These are phyloP conservation scores for Leucania comma DNA, from an alignment of 2,888 invertebrate species.

Conservation along the genomic window DNA sequence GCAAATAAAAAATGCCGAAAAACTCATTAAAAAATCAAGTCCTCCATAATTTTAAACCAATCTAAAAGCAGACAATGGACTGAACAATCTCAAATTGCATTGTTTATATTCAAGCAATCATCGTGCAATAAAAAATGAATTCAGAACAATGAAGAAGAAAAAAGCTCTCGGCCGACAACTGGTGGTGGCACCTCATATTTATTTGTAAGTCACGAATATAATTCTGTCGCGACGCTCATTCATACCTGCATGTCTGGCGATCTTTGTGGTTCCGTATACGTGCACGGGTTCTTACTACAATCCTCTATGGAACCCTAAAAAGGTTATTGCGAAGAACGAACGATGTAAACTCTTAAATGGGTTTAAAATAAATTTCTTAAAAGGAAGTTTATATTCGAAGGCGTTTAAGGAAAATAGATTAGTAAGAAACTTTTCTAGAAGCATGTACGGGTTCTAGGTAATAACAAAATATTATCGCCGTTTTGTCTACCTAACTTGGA, in stretches of 20 bases:
- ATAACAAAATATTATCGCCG: background rate
- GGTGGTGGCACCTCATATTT: conserved; percentile 50
- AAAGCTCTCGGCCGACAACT: conserved; percentile 30
- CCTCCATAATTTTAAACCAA: conserved; percentile 26
- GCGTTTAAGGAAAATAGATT: background rate
- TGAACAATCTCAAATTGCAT: conserved; percentile 24
- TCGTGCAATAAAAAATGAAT: conserved; percentile 29
- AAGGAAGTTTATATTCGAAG: background rate
- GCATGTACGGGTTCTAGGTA: background rate
- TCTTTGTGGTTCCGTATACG: conserved; percentile 39
- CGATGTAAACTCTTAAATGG: background rate
- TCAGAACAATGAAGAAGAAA: conserved; percentile 34
- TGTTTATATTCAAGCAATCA: conserved; percentile 49
- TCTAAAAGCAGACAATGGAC: conserved; percentile 25
- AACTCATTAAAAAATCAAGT: background rate
- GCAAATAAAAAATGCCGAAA: background rate
- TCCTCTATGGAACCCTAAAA: conserved; percentile 26
- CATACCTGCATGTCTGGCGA: conserved; percentile 64
- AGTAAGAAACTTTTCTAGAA: background rate
- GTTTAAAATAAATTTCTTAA: conserved; percentile 2
- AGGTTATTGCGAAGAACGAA: background rate
- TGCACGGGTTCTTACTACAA: background rate
- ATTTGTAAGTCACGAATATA: conserved; percentile 68
- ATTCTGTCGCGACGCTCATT: conserved; percentile 67
- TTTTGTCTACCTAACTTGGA: background rate